Conservation (phyloP, 2,888 invertebrate species). For the Leucophora obtusa region DNA sequence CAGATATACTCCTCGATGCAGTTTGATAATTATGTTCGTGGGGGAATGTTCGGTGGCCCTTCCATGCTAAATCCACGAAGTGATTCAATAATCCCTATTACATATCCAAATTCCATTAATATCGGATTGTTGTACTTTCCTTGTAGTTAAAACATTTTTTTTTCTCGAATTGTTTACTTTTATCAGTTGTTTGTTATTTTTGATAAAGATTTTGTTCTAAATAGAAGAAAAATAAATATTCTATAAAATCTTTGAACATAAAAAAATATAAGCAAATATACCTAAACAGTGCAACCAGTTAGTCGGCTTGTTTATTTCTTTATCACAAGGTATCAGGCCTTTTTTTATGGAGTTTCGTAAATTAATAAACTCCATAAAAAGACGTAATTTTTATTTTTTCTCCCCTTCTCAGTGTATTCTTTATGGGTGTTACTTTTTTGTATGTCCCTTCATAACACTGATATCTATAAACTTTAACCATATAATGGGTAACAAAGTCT, state of each 20-base stretch:
- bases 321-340: constrained; percentile 18
- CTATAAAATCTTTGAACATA: neutral
- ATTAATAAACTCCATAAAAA: constrained; percentile 41
- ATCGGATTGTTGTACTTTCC: too few species aligned
- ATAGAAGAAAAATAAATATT: neutral
- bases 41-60: too few species aligned
- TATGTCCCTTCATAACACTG: neutral
- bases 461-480: neutral
- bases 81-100: too few species aligned
- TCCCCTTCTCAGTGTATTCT: neutral
- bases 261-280: too few species aligned
- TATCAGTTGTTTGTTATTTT: too few species aligned
- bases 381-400: constrained; percentile 16
- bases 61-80: too few species aligned
- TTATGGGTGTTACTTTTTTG: neutral
- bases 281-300: constrained; percentile 5
- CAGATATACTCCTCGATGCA: too few species aligned
- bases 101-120: too few species aligned
- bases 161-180: neutral
- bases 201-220: neutral
- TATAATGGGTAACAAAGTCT: neutral
- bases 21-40: too few species aligned
- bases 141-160: neutral
- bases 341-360: constrained; percentile 32
- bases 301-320: neutral